Conservation (phyloP, 2,113 vertebrate species). For the Gasterosteus nipponicus region DNA sequence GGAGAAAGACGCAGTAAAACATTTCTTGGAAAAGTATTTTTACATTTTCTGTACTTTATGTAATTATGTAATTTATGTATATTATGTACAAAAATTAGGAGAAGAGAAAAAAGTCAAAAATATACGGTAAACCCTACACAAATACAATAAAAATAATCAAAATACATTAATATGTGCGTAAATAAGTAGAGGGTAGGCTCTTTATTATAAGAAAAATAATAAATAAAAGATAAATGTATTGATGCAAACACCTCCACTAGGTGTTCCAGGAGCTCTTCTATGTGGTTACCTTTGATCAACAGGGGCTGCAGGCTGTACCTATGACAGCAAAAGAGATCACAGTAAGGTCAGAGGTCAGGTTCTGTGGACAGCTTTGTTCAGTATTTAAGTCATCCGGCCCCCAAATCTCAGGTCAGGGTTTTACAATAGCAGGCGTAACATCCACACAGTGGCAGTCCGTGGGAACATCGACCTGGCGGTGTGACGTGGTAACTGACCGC, state of each 20-base stretch:
- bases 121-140: neutral
- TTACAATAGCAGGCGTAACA: neutral
- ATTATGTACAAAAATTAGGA: neutral
- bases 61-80: too few relatives aligned
- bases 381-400: neutral
- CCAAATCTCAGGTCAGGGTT: neutral
- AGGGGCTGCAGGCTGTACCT: neutral
- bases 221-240: neutral
- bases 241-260: neutral
- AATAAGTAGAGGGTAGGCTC: neutral
- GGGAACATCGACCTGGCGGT: neutral
- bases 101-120: neutral
- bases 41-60: neutral
- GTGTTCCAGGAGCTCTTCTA: neutral
- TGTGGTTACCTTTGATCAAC: neutral
- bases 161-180: neutral
- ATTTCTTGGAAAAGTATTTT: neutral
- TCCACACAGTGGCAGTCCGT: neutral
- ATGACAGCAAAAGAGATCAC: neutral
- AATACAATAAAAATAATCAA: neutral
- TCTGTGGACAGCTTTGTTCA: neutral
- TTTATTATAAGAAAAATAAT: neutral
- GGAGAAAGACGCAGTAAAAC: neutral
- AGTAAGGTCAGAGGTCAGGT: neutral
- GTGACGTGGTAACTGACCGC: conserved; percentile 50